A percentile compares a stretch with the other conserved stretches of the same genome.
phyloP scores from a whole-genome alignment of 2,113 vertebrate genomes.

The Cyprinodon tularosa region DNA sequence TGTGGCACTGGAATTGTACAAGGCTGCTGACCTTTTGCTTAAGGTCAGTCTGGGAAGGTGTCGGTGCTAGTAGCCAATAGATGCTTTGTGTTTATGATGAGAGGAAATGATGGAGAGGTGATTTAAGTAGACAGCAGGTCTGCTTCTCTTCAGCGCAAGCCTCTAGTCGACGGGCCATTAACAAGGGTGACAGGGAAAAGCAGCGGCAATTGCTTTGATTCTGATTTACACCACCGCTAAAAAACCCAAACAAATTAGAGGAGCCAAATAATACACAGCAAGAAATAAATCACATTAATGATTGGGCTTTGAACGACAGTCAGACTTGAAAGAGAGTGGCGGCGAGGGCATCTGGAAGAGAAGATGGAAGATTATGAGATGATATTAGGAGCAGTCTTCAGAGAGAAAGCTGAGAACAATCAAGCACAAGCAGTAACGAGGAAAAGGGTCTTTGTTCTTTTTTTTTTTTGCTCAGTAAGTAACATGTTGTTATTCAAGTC shows the following conservation, averaged over 20 bases:
- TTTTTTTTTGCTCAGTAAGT: conserved; percentile 37
- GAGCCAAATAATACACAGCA: conserved; percentile 73
- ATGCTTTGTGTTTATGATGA: conserved; percentile 72
- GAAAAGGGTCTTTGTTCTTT: conserved; percentile 68
- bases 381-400: conserved; percentile 73
- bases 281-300: conserved; percentile 79
- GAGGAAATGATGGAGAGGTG: conserved; percentile 69
- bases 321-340: conserved; percentile 61
- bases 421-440: conserved; percentile 63
- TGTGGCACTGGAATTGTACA: conserved; percentile 34
- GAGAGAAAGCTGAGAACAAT: conserved; percentile 64
- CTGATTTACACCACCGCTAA: conserved; percentile 71
- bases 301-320: conserved; percentile 67
- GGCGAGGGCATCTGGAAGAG: conserved; percentile 68
- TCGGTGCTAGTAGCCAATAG: conserved; percentile 69
- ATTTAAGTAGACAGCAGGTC: conserved; percentile 70
- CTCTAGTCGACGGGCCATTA: conserved; percentile 71
- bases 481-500: conserved; percentile 75
- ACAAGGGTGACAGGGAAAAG: conserved; percentile 73
- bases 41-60: conserved; percentile 58
- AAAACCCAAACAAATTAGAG: conserved; percentile 77
- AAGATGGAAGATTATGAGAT: conserved; percentile 70
- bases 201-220: conserved; percentile 72
- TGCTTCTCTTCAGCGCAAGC: conserved; percentile 70
- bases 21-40: conserved; percentile 56